Conservation (phyloP, 2,113 vertebrate species). For the Rhabdomys dilectus region DNA sequence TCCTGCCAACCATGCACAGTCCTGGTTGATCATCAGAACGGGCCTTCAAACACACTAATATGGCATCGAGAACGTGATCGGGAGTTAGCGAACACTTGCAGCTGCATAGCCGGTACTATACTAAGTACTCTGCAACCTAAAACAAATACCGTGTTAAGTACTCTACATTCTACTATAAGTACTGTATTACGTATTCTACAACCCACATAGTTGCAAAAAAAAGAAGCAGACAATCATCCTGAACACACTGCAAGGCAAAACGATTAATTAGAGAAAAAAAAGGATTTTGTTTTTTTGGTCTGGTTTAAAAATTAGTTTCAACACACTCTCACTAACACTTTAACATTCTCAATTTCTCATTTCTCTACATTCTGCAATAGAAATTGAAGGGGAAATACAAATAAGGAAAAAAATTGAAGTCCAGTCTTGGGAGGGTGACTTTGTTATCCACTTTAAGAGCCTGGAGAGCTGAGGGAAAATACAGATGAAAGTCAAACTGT, state of each 20-base stretch:
- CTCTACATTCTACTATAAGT: not conserved
- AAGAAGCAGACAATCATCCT: not conserved
- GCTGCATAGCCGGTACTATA: not conserved
- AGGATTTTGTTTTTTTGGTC: not conserved
- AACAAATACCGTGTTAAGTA: not conserved
- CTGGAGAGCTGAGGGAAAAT: not conserved
- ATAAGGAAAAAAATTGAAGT: not conserved
- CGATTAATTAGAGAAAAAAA: conserved; percentile 45
- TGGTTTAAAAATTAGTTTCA: not conserved
- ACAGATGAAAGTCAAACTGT: not conserved
- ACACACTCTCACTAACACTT: not conserved
- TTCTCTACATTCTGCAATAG: not conserved
- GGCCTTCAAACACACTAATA: not conserved
- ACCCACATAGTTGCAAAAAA: not conserved
- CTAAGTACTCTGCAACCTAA: not conserved
- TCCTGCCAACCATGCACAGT: not conserved
- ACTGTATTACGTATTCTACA: not conserved
- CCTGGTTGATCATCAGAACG: not conserved
- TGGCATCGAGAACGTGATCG: not conserved
- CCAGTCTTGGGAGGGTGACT: not conserved
- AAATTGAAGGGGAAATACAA: not conserved
- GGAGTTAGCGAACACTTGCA: not conserved
- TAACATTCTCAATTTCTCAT: not conserved
- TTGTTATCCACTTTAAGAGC: not conserved
- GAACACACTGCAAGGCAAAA: not conserved